Conservation (phyloP, 1,140 invertebrate species). For the Drosophila malerkotliana region DNA sequence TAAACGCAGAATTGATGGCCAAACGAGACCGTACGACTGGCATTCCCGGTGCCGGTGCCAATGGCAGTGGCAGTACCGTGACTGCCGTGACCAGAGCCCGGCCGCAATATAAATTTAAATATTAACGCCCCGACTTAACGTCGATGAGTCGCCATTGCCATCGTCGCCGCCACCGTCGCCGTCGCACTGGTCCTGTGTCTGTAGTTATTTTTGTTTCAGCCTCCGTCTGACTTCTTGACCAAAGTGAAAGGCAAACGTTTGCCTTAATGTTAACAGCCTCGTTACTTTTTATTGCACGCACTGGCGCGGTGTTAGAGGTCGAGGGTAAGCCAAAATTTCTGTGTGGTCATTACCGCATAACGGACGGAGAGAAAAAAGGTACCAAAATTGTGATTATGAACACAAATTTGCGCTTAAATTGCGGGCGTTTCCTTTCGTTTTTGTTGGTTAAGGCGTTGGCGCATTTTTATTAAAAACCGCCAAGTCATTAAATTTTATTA, state of each 20-base stretch:
- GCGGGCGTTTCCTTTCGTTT: slow-evolving; percentile 42
- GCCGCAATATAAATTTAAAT: slow-evolving; percentile 80
- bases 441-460: slow-evolving; percentile 14
- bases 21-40: slow-evolving; percentile 13
- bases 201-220: slow-evolving; percentile 69
- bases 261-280: slow-evolving; percentile 80
- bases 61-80: slow-evolving; percentile 3
- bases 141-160: slow-evolving; percentile 40
- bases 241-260: slow-evolving; percentile 63
- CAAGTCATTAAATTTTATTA: slow-evolving; percentile 82
- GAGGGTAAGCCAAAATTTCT: slow-evolving; percentile 42
- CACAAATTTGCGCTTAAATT: slow-evolving; percentile 81
- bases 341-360: slow-evolving; percentile 68
- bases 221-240: slow-evolving; percentile 73
- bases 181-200: slow-evolving; percentile 35
- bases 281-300: slow-evolving; percentile 81
- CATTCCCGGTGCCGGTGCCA: not conserved
- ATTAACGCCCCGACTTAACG: slow-evolving; percentile 75
- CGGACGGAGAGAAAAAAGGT: slow-evolving; percentile 61
- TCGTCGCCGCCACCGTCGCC: not conserved
- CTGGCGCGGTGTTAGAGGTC: slow-evolving; percentile 48
- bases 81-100: slow-evolving; percentile 29
- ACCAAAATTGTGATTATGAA: slow-evolving; percentile 80
- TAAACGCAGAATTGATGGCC: slow-evolving; percentile 77
- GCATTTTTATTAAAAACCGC: slow-evolving; percentile 74